Percentiles rank a stretch among this genome's conserved stretches.
These are phyloP conservation scores for Palythoa heliodiscus DNA, from an alignment of 92 coral and sea anemone species.

Conservation along the genomic window DNA sequence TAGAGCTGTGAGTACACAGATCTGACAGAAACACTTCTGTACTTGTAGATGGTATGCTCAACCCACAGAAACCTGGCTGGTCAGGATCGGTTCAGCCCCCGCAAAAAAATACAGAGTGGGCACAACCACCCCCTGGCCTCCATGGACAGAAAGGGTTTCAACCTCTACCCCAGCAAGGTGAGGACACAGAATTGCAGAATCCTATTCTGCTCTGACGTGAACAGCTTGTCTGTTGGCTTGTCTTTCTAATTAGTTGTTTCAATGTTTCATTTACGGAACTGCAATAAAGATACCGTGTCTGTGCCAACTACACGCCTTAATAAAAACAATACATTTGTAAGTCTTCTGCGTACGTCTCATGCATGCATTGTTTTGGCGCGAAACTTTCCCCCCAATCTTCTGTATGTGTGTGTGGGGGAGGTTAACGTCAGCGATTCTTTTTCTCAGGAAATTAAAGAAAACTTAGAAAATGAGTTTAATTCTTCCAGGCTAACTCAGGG, in stretches of 20 bases:
- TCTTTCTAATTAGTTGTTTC: no score
- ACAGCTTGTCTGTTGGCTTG: no score
- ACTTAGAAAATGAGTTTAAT: no score
- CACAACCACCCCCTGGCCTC: conserved; percentile 31
- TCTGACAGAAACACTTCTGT: conserved; percentile 4
- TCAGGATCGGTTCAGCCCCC: conserved; percentile 5
- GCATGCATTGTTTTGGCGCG: no score
- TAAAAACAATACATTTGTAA: no score
- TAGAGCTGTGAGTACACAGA: neutral
- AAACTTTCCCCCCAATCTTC: no score
- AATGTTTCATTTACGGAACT: neutral
- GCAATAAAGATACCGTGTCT: neutral
- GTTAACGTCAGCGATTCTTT: neutral
- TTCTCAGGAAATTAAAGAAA: no score
- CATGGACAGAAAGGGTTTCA: neutral
- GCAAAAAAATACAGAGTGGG: conserved; percentile 12
- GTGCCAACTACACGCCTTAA: no score
- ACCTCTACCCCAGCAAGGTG: neutral
- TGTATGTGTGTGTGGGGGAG: neutral
- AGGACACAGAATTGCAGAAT: no score
- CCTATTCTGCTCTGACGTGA: no score
- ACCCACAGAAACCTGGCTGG: conserved; percentile 37
- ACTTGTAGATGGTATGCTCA: conserved; percentile 23
- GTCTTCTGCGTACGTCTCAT: no score
- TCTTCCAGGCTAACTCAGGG: no score